phyloP scores from a whole-genome alignment of 2,113 vertebrate species.

The Fulica atra region DNA sequence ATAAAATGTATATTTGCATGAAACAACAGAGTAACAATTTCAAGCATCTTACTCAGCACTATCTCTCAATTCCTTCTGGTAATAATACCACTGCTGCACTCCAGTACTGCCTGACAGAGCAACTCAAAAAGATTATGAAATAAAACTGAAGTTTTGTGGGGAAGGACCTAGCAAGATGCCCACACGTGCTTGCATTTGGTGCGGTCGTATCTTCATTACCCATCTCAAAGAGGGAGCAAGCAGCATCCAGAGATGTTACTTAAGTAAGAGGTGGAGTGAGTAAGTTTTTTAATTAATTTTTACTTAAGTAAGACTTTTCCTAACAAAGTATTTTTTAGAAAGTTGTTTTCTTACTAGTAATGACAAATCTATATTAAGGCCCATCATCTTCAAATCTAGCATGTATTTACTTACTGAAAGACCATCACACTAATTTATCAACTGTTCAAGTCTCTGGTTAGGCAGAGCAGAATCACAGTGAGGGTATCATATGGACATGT shows the following conservation, averaged over 20 bases:
- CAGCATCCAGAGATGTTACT: not conserved
- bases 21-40: not conserved
- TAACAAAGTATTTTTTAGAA: not conserved
- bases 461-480: not conserved
- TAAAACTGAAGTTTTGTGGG: not conserved
- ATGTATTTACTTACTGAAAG: not conserved
- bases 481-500: not conserved
- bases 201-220: not conserved
- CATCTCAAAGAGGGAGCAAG: not conserved
- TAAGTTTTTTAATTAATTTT: not conserved
- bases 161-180: not conserved
- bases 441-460: not conserved
- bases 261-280: not conserved
- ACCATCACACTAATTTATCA: not conserved
- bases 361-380: not conserved
- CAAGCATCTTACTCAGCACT: not conserved
- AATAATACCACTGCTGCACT: not conserved
- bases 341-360: not conserved
- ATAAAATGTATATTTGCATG: not conserved
- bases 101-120: not conserved
- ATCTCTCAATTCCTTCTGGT: not conserved
- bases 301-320: not conserved
- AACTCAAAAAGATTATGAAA: not conserved
- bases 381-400: not conserved
- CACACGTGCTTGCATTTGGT: not conserved